These are phyloP conservation scores for Dicrurus megarhynchus DNA, from an alignment of 2,113 vertebrate species.

Conservation along the genomic window DNA sequence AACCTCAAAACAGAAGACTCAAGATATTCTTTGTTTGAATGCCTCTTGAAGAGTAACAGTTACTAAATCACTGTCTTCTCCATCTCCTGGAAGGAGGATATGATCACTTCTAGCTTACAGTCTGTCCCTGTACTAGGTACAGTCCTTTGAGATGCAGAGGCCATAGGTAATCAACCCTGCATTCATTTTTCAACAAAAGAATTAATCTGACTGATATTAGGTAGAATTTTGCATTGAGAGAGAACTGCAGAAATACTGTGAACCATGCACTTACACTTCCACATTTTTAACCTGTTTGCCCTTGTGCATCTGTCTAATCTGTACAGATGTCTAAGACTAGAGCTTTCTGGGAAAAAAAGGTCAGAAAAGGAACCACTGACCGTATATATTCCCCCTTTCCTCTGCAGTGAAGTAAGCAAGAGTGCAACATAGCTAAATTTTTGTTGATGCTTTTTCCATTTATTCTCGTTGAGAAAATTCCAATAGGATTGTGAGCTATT, in stretches of 20 bases:
- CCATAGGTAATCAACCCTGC: background rate
- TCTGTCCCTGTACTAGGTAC: background rate
- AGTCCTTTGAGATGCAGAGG: background rate
- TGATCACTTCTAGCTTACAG: background rate
- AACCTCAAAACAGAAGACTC: background rate
- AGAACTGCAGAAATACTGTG: background rate
- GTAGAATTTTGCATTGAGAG: background rate
- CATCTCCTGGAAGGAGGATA: background rate
- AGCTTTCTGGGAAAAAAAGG: background rate
- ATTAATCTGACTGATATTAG: background rate
- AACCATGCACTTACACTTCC: background rate
- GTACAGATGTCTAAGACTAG: background rate
- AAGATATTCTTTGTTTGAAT: background rate
- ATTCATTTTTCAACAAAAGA: conserved; percentile 4
- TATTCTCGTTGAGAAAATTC: background rate
- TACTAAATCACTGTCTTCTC: background rate
- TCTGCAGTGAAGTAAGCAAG: background rate
- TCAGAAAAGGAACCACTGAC: background rate
- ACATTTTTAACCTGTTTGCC: background rate
- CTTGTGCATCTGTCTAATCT: background rate
- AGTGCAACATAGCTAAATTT: background rate
- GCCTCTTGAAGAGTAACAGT: background rate
- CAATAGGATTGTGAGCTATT: background rate
- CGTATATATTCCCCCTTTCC: background rate
- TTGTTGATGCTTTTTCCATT: background rate